Base-by-base conservation (phyloP, 2,888 invertebrate genomes). In the Macrophya annulata region DNA sequence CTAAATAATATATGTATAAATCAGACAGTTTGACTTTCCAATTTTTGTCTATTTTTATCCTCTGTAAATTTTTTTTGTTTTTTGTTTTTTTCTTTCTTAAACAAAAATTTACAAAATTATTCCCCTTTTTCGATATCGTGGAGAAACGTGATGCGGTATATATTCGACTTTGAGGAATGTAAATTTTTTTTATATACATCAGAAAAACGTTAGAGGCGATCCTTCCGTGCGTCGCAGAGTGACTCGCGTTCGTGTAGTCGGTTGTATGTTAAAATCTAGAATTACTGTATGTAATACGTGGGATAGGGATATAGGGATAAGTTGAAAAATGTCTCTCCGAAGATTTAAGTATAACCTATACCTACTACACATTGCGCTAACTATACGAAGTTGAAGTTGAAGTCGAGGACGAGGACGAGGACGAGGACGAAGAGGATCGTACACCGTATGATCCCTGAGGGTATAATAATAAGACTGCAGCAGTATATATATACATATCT, bases 331-430 rank as follows among this genome's bases (percentile, higher is more conserved):
- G 62, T 62, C 62, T 62, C 25, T 25, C 8, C 12, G 31, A 31
- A 62, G 62, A 62, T 62, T 62, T 62, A 62, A 62, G 62, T 62
- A 62, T 62, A 62, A 62, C 62, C 62, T 62, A 12, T 15, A 25
- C 9, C n/a, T n/a, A 21, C 62, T 48, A 48, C 48, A 48, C 9
- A 48, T 4, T 9, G 15, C 48, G 1, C 10, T 48, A 15, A 15
- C 9, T 48, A 8, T 12, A 48, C 48, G 48, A 48, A 15, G 48
- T 3, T 4, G 3, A 48, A 48, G 48, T 12, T 4, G 48, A 48
- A 4, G 15, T 3, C 21, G 25, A 12, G 12, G 25, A 62, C 21
- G 25, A 59, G 21, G 59, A 59, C 21, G 59, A 59, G 21, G 21
- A 59, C 62, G 21, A 9, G 62, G 25, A 51, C 15, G 62, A 62